Evolutionary conservation across 2,888 invertebrate species (phyloP).

Genomic region (Heliconius hortense): DNA sequence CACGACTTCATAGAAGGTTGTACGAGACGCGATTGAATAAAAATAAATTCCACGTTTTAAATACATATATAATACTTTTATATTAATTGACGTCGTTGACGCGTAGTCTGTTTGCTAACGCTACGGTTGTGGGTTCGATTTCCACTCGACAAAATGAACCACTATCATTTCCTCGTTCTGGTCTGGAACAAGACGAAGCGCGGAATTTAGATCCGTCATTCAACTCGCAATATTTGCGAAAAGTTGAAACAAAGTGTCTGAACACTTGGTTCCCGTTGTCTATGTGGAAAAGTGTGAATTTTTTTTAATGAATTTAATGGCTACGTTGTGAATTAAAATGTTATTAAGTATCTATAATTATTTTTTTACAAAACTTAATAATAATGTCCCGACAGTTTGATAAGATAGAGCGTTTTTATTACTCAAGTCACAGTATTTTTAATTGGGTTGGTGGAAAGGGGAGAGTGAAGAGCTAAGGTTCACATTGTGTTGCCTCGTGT

Average conservation of each 20-base stretch:
- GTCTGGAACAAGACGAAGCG: not conserved
- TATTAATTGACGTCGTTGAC: not conserved
- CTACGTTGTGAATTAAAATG: not conserved
- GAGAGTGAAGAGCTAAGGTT: not conserved
- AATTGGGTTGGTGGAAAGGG: not conserved
- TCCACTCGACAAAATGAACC: not conserved
- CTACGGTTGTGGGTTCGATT: no score
- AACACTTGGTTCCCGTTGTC: not conserved
- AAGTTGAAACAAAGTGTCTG: not conserved
- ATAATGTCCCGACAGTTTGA: not conserved
- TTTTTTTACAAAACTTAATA: not conserved
- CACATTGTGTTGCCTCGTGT: no score
- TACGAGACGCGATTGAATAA: constrained; percentile 28
- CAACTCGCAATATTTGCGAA: not conserved
- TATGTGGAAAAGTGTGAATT: no score
- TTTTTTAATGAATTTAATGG: not conserved
- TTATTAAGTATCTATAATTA: not conserved
- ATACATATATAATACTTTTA: not conserved
- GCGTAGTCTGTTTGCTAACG: not conserved
- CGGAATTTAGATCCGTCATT: not conserved
- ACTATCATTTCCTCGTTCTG: not conserved
- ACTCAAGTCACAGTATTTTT: not conserved
- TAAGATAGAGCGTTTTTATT: not conserved
- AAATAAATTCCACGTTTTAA: not conserved
- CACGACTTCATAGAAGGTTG: constrained; percentile 46